Conservation (phyloP, 92 coral and sea anemone genomes). For the Parazoanthus atlanticus region DNA sequence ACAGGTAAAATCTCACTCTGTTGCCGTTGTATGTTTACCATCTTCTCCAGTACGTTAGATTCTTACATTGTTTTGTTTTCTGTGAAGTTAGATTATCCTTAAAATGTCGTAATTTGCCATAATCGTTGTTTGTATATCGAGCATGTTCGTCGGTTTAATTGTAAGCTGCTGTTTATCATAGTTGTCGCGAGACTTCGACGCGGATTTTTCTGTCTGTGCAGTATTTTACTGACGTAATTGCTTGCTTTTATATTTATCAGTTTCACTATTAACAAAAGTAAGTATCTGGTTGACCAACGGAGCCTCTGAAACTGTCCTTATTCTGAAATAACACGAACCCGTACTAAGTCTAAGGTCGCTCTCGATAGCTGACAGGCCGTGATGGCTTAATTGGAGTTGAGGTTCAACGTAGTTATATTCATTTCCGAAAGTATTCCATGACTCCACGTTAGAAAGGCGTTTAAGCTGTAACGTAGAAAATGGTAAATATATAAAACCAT, state of each 20-base stretch:
- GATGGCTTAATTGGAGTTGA: background rate
- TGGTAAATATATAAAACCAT: background rate
- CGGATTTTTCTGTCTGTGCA: constrained; percentile 2
- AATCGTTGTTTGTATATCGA: constrained; percentile 43
- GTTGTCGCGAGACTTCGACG: background rate
- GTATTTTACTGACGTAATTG: background rate
- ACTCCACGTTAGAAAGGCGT: background rate
- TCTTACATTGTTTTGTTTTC: constrained; percentile 24
- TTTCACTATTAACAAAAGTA: background rate
- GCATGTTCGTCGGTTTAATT: constrained; percentile 8
- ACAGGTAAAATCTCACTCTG: constrained; percentile 24
- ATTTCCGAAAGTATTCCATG: background rate
- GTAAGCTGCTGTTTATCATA: background rate
- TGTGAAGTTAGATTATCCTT: constrained; percentile 22
- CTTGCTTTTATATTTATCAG: background rate
- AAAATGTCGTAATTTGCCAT: background rate
- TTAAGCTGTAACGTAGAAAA: background rate
- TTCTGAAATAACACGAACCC: background rate
- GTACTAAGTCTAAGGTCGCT: background rate
- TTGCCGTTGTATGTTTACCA: background rate
- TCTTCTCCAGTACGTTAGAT: constrained; percentile 40
- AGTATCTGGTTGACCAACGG: background rate
- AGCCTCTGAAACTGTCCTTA: background rate
- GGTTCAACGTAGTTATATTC: background rate
- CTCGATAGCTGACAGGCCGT: background rate